Evolutionary conservation across 2,113 vertebrate genomes (phyloP), one percentile per base, ranked within the genome.

Genomic region (Tyto alba): DNA sequence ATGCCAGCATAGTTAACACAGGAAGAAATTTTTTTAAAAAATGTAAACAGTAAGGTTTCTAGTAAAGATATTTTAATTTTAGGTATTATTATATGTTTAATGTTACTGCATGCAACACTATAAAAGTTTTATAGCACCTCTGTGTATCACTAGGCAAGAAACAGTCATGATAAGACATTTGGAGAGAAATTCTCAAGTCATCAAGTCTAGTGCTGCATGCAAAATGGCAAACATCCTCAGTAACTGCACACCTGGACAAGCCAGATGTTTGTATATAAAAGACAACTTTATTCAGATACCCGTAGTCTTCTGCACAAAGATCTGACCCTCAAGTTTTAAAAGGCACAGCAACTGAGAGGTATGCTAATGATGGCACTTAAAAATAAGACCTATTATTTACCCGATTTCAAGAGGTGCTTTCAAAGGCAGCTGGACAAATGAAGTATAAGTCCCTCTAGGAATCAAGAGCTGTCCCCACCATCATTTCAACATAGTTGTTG

Each of bases 11-110:
- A 69, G 60, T 52, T 63, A 90, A 62, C 26, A 67, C 2, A 32
- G 56, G 45, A 84, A 82, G 48, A 93, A 89, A 93, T 41, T 40
- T 3, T 27, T 22, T 85, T 76, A 50, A 40, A 5, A 63, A 11
- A 88, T 60, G 85, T 90, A 88, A 96, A 95, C 82, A 86, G 57
- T 26, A 68, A 64, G 10, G 29, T 85, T 87, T 78, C n/a, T 62
- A 53, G n/a, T 38, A 73, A 78, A 83, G 36, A 45, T 11, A 36
- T 16, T 81, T 86, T 38, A 3, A 47, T 80, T 87, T 81, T 38
- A 72, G 62, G 45, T 29, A 64, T 45, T 67, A 63, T 62, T 88
- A 14, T 18, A 32, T 3, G 14, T 71, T 89, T 74, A 87, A 55
- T 9, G 43, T 75, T 18, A 79, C 0, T 29, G 38, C n/a, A 48